Base-by-base conservation (phyloP, 2,797 vertebrate genomes). In the Poecilia velifera region DNA sequence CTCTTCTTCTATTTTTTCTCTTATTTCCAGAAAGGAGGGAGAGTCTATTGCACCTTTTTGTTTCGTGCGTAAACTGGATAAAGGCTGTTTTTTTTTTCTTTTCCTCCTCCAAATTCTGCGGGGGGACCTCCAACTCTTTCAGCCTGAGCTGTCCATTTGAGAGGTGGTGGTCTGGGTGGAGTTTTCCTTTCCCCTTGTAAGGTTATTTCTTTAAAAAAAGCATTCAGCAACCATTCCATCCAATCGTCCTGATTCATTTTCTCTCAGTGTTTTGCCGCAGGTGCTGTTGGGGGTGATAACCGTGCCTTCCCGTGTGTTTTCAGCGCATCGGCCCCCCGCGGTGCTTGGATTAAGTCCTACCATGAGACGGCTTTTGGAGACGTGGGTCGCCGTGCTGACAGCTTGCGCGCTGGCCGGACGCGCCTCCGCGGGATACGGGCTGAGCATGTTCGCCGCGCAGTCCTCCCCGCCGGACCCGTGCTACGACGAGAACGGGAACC, bases 391-490 rank as follows among this genome's bases (percentile, higher is more conserved):
- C 86, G 91, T 97, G 93, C 96, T 96, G 91, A 96, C 97, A 22
- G 89, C 96, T 76, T 96, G 91, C 64, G 96, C 96, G 89, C 95
- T 97, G 90, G 92, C 94, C 93, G 88, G 92, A 77, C 95, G 95
- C 64, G 96, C 93, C 76, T 94, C 93, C 36, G 96, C 94, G 31
- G 96, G 95, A 46, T 96, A 96, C 93, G 97, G 97, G 71, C 96
- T 97, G 90, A 97, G 96, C 91, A 96, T 98, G 97, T 99, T 99
- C 83, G 96, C 98, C 0, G 97, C 97, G 74, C 98, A 99, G 89
- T 97, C 97, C 7, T 97, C 98, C 4, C 98, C 98, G 76, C 98
- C 98, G 2, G 98, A 99, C 84, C 98, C 98, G 20, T 99, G 98
- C 93, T 97, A 98, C 76, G 98, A 99, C 57, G 98, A 99, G 95